Conservation (phyloP, 2,888 invertebrate species). For the Drosophila neotestacea region DNA sequence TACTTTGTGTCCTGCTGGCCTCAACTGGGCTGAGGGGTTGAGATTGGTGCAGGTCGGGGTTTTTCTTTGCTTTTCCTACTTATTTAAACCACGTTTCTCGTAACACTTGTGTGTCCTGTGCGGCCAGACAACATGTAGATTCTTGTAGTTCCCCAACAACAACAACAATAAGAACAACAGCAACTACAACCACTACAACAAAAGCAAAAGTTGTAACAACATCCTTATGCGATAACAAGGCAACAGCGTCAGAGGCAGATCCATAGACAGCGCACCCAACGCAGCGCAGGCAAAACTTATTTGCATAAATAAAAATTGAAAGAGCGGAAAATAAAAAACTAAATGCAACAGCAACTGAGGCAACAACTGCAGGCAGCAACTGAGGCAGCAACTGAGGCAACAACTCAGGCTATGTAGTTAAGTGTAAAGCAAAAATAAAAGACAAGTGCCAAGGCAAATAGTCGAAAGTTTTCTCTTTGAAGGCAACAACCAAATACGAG, state of each 20-base stretch:
- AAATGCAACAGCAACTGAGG: conserved; percentile 43
- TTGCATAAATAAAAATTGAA: conserved; percentile 81
- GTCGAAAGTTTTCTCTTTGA: conserved; percentile 75
- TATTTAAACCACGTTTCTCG: conserved; percentile 41
- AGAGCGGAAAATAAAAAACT: conserved; percentile 55
- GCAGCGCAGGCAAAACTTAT: conserved; percentile 66
- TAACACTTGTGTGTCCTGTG: conserved; percentile 71
- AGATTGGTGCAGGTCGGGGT: conserved; percentile 17
- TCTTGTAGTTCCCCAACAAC: conserved; percentile 44
- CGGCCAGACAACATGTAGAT: conserved; percentile 70
- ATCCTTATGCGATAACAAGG: conserved; percentile 81
- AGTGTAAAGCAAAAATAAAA: conserved; percentile 63
- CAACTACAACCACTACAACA: conserved; percentile 30
- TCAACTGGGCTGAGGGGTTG: conserved; percentile 1
- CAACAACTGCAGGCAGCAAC: conserved; percentile 4
- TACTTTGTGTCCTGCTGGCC: conserved; percentile 65
- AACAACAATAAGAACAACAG: conserved; percentile 20
- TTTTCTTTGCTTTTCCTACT: conserved; percentile 41
- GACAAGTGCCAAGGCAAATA: conserved; percentile 81
- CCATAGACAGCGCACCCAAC: conserved; percentile 32
- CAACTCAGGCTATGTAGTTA: conserved; percentile 25
- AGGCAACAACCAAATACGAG: conserved; percentile 46
- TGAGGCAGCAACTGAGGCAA: neutral
- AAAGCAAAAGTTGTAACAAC: conserved; percentile 74
- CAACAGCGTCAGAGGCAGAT: conserved; percentile 34